Base-by-base conservation (phyloP, 2,113 vertebrate genomes). In the Gobius niger region DNA sequence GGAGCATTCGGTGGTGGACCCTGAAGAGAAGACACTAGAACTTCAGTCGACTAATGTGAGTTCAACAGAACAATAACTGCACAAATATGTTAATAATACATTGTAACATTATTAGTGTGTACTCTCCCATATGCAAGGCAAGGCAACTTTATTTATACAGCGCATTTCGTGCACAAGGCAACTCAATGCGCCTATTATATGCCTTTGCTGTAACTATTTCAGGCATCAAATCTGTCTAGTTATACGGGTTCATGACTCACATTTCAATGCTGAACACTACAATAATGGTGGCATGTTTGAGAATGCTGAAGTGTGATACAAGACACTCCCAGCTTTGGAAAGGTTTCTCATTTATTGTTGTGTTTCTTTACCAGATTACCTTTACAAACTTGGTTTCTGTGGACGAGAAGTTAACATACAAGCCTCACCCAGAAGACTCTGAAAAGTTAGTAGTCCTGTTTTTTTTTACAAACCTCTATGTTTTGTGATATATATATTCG, bases 361-460 rank as follows among this genome's bases (percentile, higher is more conserved):
- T 65, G 15, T 67, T 62, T 69, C 6, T 14, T 82, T 75, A 44
- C 0, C 81, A 99, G 98, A 98, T 98, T 87, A 97, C 96, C 1
- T 96, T 96, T 87, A 99, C 98, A 83, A 98, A 99, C 83, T 85
- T 98, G 63, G 96, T 98, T 51, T 99, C 97, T 0, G 97, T 99
- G 67, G 98, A 98, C 72, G 97, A 99, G 87, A 94, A 91, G 77
- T 92, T 99, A 11, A 92, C 92, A 7, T 99, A 99, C 82, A 96
- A 94, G 78, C 97, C 97, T n/a, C 97, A 99, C 66, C 96, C 96
- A 72, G 93, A 95, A 1, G 90, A 99, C 57, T 88, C 93, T 74
- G 92, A 94, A 52, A 98, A 95, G 97, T 99, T 87, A 85, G 72
- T 63, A 42, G 59, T 56, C 54, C 47, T 14, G 15, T 1, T 13